A percentile compares a stretch with the other conserved stretches of the same genome.
These are phyloP conservation scores for Ramazzottius varieornatus DNA, from an alignment of 2,888 invertebrate species.

Conservation along the genomic window DNA sequence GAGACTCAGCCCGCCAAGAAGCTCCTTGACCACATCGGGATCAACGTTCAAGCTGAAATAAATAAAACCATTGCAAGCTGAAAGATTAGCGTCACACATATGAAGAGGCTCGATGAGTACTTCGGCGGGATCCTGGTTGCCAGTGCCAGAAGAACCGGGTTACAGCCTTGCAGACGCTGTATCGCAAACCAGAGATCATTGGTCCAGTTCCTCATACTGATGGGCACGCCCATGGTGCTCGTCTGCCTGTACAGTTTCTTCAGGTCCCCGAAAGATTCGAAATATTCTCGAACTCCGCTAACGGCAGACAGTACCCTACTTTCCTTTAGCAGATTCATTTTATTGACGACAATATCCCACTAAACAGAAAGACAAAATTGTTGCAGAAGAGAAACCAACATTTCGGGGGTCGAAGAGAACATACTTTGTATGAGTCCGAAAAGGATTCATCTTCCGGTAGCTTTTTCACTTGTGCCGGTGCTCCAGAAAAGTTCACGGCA, in stretches of 20 bases:
- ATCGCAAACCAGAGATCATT: constrained; percentile 24
- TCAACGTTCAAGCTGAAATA: not conserved
- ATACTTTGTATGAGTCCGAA: constrained; percentile 20
- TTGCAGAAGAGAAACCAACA: not conserved
- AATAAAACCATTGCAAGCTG: too few species aligned
- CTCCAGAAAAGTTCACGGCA: constrained; percentile 11
- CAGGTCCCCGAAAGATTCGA: constrained; percentile 20
- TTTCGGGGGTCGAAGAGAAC: too few species aligned
- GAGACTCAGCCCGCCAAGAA: constrained; percentile 11
- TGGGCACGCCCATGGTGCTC: constrained; percentile 13
- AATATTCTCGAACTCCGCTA: constrained; percentile 15
- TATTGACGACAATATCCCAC: constrained; percentile 15
- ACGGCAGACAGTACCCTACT: constrained; percentile 7
- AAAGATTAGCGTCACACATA: too few species aligned
- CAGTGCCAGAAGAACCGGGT: constrained; percentile 23
- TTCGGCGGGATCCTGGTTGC: constrained; percentile 25
- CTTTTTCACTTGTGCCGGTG: constrained; percentile 17
- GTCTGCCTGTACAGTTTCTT: constrained; percentile 21
- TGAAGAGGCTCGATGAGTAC: too few species aligned
- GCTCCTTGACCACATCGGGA: constrained; percentile 6
- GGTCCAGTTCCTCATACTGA: constrained; percentile 17
- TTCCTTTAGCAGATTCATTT: constrained; percentile 10
- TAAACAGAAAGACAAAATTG: constrained; percentile 8
- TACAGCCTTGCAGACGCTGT: constrained; percentile 25
- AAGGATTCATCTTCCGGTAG: constrained; percentile 21